Percentiles rank a stretch among this genome's conserved stretches.
phyloP scores from a whole-genome alignment of 2,797 vertebrate species.

The Poeciliopsis gracilis region DNA sequence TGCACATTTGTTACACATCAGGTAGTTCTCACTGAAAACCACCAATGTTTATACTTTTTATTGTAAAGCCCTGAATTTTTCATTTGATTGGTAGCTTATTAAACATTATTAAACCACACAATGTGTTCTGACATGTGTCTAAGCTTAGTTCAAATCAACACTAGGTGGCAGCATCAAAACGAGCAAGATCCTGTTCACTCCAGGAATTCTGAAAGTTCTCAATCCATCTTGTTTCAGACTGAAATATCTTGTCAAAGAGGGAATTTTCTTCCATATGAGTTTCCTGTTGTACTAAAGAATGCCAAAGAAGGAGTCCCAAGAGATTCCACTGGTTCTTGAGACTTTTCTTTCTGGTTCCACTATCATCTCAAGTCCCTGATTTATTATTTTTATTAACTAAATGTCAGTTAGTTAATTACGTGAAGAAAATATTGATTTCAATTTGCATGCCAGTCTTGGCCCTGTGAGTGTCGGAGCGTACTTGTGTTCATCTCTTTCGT shows the following conservation, averaged over 20 bases:
- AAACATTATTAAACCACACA: not conserved
- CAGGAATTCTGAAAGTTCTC: not conserved
- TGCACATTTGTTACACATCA: not conserved
- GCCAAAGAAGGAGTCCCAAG: not conserved
- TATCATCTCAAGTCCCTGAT: not conserved
- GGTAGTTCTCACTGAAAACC: not conserved
- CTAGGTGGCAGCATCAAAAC: conserved; percentile 60
- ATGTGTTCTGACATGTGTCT: not conserved
- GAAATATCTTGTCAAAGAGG: conserved; percentile 8
- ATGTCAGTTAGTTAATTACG: not conserved
- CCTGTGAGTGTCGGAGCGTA: not conserved
- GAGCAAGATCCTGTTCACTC: not conserved
- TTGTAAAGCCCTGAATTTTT: not conserved
- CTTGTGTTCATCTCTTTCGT: not conserved
- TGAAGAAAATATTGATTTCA: not conserved
- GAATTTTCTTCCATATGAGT: conserved; percentile 3
- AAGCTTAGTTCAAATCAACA: conserved; percentile 18
- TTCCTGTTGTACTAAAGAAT: not conserved
- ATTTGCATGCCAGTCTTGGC: conserved; percentile 4
- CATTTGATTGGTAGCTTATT: not conserved
- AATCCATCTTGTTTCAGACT: not conserved
- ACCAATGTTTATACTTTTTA: not conserved
- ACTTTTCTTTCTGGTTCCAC: not conserved
- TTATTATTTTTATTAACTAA: not conserved
- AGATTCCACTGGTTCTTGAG: not conserved